Base-by-base conservation (phyloP, 2,797 vertebrate genomes). In the Melanotaenia pygmaea region DNA sequence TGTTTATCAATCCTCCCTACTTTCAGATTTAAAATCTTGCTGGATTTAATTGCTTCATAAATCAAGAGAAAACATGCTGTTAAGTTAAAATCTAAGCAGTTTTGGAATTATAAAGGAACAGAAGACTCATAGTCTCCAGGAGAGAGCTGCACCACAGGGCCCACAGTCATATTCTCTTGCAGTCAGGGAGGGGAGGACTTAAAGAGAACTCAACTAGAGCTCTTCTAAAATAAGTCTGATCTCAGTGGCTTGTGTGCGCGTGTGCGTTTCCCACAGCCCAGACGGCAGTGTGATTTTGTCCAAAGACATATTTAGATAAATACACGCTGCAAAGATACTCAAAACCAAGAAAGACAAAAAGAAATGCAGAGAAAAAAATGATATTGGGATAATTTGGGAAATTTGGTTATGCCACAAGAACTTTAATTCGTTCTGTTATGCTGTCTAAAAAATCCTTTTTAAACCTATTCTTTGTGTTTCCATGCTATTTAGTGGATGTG, bases 271-370 rank as follows among this genome's bases (percentile, higher is more conserved):
- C 87, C 90, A 86, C 89, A 91, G 79, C 76, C 86, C 88, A 89
- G 90, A 90, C 89, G 20, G 85, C 83, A 90, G 88, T 82, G 89
- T 70, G 86, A 94, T 87, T 92, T 88, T 90, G 88, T 92, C 89
- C 72, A 70, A 88, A 86, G 90, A 94, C 91, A 92, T 91, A 93
- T 94, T 94, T 94, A 92, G 92, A 94, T 94, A 93, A 94, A 93
- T 92, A 92, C 88, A 92, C 87, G 79, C 87, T 94, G 88, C 74
- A 88, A 85, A 93, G 91, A 92, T 86, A 90, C 77, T 35, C 37
- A 81, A 84, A 84, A 75, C 71, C 72, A 47, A 79, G 34, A 45
- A 34, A 10, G 24, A 60, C 67, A 60, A 35, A 40, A 37, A 60
- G 38, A 58, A 9, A 30, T 4, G 54, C 18, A 70, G 58, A 0